Evolutionary conservation across 2,888 invertebrate species (phyloP).

Genomic region (Pollenia labialis): DNA sequence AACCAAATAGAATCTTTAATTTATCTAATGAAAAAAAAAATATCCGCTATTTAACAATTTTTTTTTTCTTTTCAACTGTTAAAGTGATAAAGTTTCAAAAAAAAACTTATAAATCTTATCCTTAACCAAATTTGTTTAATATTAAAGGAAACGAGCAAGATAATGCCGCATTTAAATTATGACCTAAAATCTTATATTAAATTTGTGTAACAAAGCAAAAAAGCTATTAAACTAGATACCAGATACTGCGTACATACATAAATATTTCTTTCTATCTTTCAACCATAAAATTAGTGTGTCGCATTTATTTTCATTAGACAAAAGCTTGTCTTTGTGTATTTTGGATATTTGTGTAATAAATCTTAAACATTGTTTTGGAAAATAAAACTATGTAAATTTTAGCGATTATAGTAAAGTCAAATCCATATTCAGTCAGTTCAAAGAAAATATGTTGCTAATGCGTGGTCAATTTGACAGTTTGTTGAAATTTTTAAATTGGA

Average conservation of each 20-base stretch:
- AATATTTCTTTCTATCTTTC: neutral
- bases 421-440: neutral
- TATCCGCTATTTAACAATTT: no score
- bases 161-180: constrained; percentile 4
- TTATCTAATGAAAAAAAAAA: no score
- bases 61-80: no score
- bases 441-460: no score
- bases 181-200: neutral
- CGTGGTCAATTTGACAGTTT: no score
- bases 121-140: constrained; percentile 6
- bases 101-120: neutral
- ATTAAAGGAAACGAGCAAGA: neutral
- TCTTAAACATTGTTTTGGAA: constrained; percentile 1
- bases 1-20: no score
- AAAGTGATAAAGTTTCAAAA: no score
- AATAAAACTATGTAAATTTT: constrained; percentile 7
- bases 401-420: neutral
- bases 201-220: constrained; percentile 12
- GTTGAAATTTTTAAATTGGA: no score
- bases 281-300: constrained; percentile 11
- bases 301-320: neutral
- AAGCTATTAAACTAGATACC: constrained; percentile 4
- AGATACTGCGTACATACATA: neutral
- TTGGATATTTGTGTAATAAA: constrained; percentile 16
- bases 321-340: neutral